Percentiles rank a stretch among this genome's conserved stretches.
These are phyloP conservation scores for Ochropacha duplaris DNA, from an alignment of 2,888 invertebrate genomes.

Conservation along the genomic window DNA sequence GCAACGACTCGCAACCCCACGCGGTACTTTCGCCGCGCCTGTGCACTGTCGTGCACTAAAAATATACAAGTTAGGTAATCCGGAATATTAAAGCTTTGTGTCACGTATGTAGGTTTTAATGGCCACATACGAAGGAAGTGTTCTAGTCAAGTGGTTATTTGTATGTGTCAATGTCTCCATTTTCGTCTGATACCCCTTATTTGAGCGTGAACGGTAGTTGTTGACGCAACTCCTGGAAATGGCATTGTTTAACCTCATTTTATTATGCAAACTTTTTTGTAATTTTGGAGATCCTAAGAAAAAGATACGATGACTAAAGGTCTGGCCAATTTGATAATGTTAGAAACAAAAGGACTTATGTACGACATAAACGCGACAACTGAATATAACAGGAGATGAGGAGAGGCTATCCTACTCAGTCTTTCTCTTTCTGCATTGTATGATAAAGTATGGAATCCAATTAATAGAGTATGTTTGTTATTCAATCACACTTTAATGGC, in stretches of 20 bases:
- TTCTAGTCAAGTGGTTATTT: not conserved
- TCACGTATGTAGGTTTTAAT: not conserved
- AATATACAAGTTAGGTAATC: not conserved
- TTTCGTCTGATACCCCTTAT: not conserved
- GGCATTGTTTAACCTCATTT: not conserved
- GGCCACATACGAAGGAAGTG: not conserved
- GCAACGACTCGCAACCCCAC: conserved; percentile 12
- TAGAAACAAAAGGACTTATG: too few species aligned
- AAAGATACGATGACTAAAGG: too few species aligned
- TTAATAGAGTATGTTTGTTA: too few species aligned
- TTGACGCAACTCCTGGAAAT: not conserved
- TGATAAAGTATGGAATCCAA: too few species aligned
- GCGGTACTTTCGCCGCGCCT: conserved; percentile 24
- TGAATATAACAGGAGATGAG: too few species aligned
- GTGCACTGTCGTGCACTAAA: conserved; percentile 14
- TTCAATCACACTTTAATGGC: too few species aligned
- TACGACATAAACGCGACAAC: too few species aligned
- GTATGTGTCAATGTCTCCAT: not conserved
- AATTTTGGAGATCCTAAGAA: not conserved
- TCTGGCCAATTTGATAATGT: too few species aligned
- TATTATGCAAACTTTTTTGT: not conserved
- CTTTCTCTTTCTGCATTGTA: too few species aligned
- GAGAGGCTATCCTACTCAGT: too few species aligned
- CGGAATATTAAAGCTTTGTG: not conserved
- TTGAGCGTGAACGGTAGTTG: not conserved